phyloP scores from a whole-genome alignment of 2,113 vertebrate genomes.

The Rissa tridactyla region DNA sequence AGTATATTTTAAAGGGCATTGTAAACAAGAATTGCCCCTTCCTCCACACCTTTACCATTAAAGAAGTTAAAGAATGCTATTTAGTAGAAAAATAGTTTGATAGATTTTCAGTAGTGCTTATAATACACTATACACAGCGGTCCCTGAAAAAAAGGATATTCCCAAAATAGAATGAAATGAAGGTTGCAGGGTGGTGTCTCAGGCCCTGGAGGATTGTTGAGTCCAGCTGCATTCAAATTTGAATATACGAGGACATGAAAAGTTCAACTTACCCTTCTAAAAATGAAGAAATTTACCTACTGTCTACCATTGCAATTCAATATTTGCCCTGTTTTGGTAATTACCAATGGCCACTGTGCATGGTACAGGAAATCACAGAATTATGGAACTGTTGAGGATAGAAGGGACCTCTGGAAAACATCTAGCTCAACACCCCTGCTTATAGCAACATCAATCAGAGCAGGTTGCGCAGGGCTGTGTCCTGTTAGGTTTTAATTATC shows the following conservation, averaged over 20 bases:
- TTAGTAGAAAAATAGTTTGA: background rate
- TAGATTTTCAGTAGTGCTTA: background rate
- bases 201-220: background rate
- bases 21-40: background rate
- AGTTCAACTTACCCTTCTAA: background rate
- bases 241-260: background rate
- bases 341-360: background rate
- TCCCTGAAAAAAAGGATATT: rapidly evolving
- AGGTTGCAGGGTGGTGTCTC: background rate
- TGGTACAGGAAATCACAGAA: background rate
- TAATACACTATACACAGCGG: background rate
- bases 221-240: background rate
- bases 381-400: background rate
- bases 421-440: background rate
- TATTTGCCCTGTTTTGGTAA: background rate
- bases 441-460: background rate
- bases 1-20: background rate
- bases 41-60: background rate
- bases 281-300: background rate
- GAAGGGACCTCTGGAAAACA: background rate
- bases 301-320: background rate
- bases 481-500: background rate
- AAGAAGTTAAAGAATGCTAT: background rate
- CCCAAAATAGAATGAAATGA: background rate
- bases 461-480: background rate